phyloP scores from a whole-genome alignment of 2,113 vertebrate genomes.

The Holacanthus passer region DNA sequence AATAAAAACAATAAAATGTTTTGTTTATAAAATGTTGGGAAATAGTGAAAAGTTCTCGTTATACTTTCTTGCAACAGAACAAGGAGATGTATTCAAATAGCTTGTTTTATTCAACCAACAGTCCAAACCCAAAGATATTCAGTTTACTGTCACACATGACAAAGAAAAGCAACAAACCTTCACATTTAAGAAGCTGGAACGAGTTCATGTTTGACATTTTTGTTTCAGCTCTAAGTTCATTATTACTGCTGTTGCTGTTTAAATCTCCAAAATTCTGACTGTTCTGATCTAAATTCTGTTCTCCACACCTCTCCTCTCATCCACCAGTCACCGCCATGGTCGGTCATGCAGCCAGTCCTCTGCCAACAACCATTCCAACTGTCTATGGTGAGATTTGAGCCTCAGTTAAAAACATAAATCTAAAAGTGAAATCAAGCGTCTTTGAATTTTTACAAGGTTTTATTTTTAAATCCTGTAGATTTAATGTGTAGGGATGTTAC shows the following conservation, averaged over 20 bases:
- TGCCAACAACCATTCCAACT: accelerated
- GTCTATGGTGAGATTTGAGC: constrained; percentile 32
- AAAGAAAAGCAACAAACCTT: not conserved
- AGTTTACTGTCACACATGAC: not conserved
- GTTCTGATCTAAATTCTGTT: constrained; percentile 15
- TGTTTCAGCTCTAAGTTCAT: not conserved
- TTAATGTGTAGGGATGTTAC: not conserved
- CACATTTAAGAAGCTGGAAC: not conserved
- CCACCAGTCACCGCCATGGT: accelerated
- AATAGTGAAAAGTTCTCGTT: not conserved
- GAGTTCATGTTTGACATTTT: not conserved
- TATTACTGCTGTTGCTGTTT: not conserved
- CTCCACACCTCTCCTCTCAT: not conserved
- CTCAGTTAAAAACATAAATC: not conserved
- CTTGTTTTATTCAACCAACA: not conserved
- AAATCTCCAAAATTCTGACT: not conserved
- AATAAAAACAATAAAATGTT: too few species aligned
- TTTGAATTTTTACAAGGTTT: not conserved
- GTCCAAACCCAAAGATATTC: not conserved
- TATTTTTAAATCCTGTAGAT: not conserved
- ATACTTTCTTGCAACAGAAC: not conserved
- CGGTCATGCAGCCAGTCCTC: accelerated
- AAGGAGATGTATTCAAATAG: not conserved
- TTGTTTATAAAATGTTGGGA: not conserved
- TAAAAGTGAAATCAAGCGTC: not conserved